Evolutionary conservation across 2,113 vertebrate genomes (phyloP).

Genomic region (Hippopotamus amphibius): DNA sequence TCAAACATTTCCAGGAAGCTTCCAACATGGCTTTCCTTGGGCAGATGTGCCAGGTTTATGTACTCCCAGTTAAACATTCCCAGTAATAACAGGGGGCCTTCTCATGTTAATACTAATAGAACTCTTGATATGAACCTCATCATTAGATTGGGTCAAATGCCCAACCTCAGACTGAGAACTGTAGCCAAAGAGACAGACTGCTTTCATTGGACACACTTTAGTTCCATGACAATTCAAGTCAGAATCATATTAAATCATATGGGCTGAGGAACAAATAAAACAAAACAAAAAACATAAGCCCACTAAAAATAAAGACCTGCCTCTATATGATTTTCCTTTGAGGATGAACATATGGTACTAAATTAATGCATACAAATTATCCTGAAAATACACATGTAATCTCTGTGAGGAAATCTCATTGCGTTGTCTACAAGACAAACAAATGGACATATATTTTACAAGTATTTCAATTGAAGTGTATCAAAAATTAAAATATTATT

Average conservation of each 20-base stretch:
- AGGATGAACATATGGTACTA: neutral
- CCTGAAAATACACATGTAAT: neutral
- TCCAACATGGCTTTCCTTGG: neutral
- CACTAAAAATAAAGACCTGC: neutral
- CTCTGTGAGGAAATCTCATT: neutral
- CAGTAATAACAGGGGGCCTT: rapidly evolving
- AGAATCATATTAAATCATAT: neutral
- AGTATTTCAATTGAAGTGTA: neutral
- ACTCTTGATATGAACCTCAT: neutral
- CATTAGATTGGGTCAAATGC: neutral
- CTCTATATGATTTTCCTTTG: neutral
- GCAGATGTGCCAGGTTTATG: rapidly evolving
- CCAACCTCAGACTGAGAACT: neutral
- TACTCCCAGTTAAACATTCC: neutral
- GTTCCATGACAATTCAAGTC: neutral
- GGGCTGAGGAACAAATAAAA: neutral
- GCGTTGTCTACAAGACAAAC: neutral
- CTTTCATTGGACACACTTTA: neutral
- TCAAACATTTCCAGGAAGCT: neutral
- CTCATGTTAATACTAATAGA: neutral
- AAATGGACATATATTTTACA: neutral
- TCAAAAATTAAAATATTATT: neutral
- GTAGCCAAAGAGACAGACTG: neutral
- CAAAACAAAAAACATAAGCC: neutral
- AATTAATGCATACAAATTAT: neutral